Evolutionary conservation across 2,797 vertebrate genomes (phyloP), one percentile per base, ranked within the genome.

Genomic region (Sylvilagus floridanus): DNA sequence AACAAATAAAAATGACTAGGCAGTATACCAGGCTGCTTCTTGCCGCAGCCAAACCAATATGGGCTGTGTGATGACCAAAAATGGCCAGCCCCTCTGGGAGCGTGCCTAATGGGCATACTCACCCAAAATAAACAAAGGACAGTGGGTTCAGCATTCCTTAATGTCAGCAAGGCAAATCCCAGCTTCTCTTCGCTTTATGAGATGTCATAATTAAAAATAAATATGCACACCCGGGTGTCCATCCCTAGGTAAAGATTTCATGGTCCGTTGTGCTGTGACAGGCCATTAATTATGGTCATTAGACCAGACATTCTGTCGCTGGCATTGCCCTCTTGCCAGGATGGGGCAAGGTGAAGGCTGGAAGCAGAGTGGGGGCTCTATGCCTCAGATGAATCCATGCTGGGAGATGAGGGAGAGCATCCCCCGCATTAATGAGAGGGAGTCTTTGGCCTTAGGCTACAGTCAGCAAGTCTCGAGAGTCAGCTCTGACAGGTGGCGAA

Each of bases 151-250:
- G 69, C 60, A 83, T 75, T 88, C 54, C 75, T 79, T 85, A 95
- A 73, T 95, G 75, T 57, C 90, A 9, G 22, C 57, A 88, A 88
- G 71, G 89, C 81, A 90, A 79, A 88, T 96, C 97, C 37, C 30
- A 50, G 94, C 42, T 92, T 96, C 95, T 0, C 47, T 62, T 96
- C 87, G 83, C 72, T 97, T 94, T 93, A 77, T 96, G 72, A 96
- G 73, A 96, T 95, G 82, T 42, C 65, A 93, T 90, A 95, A 98
- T 97, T 96, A 97, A 97, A 85, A 84, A 83, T 90, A 96, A 97
- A 97, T 97, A 95, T 91, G 96, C 93, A 86, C 75, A 65, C 69
- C 69, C 81, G 22, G 79, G 81, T 86, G 68, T 86, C 47, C 83
- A 62, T 75, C 79, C 90, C 71, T 84, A 94, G 95, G 88, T 93